A percentile compares a stretch with the other conserved stretches of the same genome.
Evolutionary conservation across 1,140 invertebrate genomes (phyloP).

Genomic region (Diuraphis noxia): DNA sequence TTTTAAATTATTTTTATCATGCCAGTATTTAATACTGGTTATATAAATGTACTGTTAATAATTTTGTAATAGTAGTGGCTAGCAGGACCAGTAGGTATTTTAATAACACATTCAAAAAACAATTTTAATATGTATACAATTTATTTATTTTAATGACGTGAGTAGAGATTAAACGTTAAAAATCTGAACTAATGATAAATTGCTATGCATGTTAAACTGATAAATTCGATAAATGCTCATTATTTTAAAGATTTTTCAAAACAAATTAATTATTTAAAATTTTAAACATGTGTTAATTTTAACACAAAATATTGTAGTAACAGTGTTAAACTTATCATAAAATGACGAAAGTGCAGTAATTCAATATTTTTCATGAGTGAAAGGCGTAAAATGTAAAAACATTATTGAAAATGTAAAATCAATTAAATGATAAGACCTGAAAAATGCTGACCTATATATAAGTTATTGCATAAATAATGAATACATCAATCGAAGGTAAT

Average conservation of each 20-base stretch:
- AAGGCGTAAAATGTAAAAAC: not conserved
- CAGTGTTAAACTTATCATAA: not conserved
- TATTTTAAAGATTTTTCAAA: not conserved
- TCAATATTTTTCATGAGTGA: not conserved
- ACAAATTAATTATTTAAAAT: not conserved
- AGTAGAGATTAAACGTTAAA: not conserved
- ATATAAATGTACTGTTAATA: not conserved
- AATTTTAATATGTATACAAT: not conserved
- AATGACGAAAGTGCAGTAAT: not conserved
- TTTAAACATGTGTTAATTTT: not conserved
- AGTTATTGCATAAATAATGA: not conserved
- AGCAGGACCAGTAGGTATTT: not conserved
- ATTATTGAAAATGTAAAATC: not conserved
- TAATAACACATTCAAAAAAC: not conserved
- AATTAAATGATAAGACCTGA: not conserved
- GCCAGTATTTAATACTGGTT: not conserved
- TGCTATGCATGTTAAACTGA: not conserved
- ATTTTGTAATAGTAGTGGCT: not conserved
- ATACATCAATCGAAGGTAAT: not conserved
- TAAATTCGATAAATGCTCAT: not conserved
- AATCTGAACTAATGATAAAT: not conserved
- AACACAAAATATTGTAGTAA: not conserved
- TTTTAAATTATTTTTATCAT: not conserved
- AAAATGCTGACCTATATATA: constrained; percentile 10
- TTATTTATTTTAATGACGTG: not conserved